Evolutionary conservation across 1,140 invertebrate genomes (phyloP), one percentile per base, ranked within the genome.

Genomic region (Magallana ariakensis): DNA sequence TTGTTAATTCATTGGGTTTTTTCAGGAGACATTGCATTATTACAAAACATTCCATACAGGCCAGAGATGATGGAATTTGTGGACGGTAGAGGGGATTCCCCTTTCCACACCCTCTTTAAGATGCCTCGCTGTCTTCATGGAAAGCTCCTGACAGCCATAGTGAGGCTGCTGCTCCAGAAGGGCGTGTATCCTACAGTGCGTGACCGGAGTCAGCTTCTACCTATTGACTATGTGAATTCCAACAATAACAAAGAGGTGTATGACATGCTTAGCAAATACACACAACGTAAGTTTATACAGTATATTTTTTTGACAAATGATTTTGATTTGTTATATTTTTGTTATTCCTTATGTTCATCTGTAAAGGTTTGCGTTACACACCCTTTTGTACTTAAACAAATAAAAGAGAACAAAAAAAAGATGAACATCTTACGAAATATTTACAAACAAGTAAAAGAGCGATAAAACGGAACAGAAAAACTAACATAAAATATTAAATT

Each of bases 181-280:
- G 58, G 55, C 0, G 84, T 85, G 53, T 84, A 75, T 5, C 66
- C 75, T n/a, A 81, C 57, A 19, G 83, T 85, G 70, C 58, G 54
- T 8, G 83, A 87, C 56, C 22, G n/a, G 9, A 70, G 62, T 58
- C 70, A 58, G 15, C 11, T 16, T 15, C 66, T 84, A n/a, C 82
- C 87, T n/a, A 87, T 87, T 62, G 87, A 87, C 46, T 87, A 87
- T 60, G 66, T 87, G 10, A 54, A 55, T 9, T 62, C 80, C 26
- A 57, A 80, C 2, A 55, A 33, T 26, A 83, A 87, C 11, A 84
- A 85, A 26, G 56, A 56, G 13, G 55, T 85, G 57, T 88, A 66
- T 70, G 87, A 85, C 60, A 56, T 88, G 0, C 60, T 88, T 11
- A 55, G 8, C 0, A 88, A 88, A 85, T 54, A 80, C 11, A 19